Base-by-base conservation (phyloP, 2,888 invertebrate genomes). In the Hemicrepidius hirtus region DNA sequence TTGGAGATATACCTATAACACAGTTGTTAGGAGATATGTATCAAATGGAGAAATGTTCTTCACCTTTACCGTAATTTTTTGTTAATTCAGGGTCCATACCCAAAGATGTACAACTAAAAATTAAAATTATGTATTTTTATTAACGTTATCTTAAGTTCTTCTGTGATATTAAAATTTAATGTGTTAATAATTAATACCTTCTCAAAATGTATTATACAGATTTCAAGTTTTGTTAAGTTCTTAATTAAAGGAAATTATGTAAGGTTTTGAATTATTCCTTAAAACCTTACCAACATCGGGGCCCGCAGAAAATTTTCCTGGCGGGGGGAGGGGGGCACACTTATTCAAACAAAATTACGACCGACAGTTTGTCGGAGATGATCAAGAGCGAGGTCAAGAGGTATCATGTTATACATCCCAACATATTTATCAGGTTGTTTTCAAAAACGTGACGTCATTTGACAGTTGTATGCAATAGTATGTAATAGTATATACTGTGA, bases 1-100 rank as follows among this genome's bases (percentile, higher is more conserved):
- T 97, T 68, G 97, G 97, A 0, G 96, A 96, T 85, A 96, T 96
- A 76, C 95, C 96, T 0, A 96, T 97, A 71, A 94, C 96, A 18
- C 91, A 96, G 57, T 88, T 97, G 9, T 87, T 97, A 24, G 94
- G 95, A 75, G 95, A 97, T 85, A 97, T 97, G 95, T 97, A 96
- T 85, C 91, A 92, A 78, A 93, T 94, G 93, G 94, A 94, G 81
- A 91, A 91, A 82, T 92, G 92, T 28, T 87, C 89, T 85, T 44
- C 80, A 13, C 86, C 85, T 0, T 85, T 76, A 65, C 62, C 60
- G 12, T 57, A 57, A 21, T 50, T 49, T 13, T 46, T 16, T n/a
- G 46, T 44, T 63, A 1, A 53, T 2, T 53, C 28, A 24, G 13
- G 16, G 20, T 10, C 3, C 28, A 2, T 28, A 64, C 32, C 32